phyloP scores from a whole-genome alignment of 92 coral and sea anemone species.

The Porites divaricata region DNA sequence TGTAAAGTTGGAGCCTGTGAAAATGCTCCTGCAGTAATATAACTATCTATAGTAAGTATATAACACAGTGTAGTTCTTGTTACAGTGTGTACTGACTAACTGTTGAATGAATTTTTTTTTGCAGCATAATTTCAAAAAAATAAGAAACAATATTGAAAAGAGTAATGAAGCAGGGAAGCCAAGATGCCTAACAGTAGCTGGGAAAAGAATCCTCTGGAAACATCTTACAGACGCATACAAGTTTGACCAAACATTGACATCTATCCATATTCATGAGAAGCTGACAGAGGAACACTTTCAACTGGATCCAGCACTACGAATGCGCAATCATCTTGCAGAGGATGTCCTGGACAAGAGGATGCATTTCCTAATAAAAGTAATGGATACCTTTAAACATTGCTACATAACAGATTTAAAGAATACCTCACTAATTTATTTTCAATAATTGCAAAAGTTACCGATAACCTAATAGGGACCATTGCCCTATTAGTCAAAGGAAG shows the following conservation, averaged over 20 bases:
- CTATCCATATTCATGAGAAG: slow-evolving; percentile 55
- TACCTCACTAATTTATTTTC: neutral
- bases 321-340: slow-evolving; percentile 69
- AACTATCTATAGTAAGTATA: too few species aligned
- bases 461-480: neutral
- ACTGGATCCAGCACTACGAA: slow-evolving; percentile 52
- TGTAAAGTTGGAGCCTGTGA: too few species aligned
- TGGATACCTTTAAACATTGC: neutral
- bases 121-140: slow-evolving; percentile 71
- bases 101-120: too few species aligned
- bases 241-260: slow-evolving; percentile 47
- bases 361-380: slow-evolving; percentile 53
- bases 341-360: slow-evolving; percentile 63
- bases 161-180: slow-evolving; percentile 29
- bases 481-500: too few species aligned
- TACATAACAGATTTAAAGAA: neutral
- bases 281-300: slow-evolving; percentile 62
- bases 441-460: neutral
- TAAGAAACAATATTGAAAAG: slow-evolving; percentile 63
- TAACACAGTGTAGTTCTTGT: too few species aligned
- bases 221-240: slow-evolving; percentile 54
- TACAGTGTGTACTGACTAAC: too few species aligned
- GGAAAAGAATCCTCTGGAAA: slow-evolving; percentile 58
- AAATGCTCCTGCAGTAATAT: too few species aligned
- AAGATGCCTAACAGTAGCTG: slow-evolving; percentile 45